Conservation (phyloP, 2,113 vertebrate species). For the Vidua chalybeata region DNA sequence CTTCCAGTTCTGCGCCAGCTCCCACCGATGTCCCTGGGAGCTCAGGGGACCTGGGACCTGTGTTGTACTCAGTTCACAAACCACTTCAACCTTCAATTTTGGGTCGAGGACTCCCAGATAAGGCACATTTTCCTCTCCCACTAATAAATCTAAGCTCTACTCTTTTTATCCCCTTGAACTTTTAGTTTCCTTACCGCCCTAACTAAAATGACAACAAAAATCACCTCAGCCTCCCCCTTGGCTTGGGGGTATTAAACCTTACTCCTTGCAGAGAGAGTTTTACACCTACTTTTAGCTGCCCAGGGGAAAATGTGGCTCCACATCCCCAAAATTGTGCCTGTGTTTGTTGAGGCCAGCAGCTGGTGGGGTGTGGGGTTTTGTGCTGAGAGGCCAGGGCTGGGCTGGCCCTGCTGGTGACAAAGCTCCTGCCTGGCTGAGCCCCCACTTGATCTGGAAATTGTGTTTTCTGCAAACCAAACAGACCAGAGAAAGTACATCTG, state of each 20-base stretch:
- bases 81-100: background rate
- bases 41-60: background rate
- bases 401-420: background rate
- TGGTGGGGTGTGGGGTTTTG: background rate
- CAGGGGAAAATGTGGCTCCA: background rate
- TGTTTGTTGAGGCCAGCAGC: background rate
- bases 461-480: background rate
- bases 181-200: background rate
- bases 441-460: background rate
- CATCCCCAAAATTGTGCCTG: background rate
- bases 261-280: background rate
- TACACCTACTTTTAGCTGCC: background rate
- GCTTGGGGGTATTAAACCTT: accelerated
- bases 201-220: background rate
- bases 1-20: accelerated
- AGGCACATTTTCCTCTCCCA: background rate
- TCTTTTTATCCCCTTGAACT: background rate
- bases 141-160: background rate
- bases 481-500: conserved; percentile 15
- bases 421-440: background rate
- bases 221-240: background rate
- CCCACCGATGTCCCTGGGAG: background rate
- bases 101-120: background rate
- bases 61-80: background rate
- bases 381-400: background rate